Evolutionary conservation across 2,888 invertebrate genomes (phyloP).

Genomic region (Pollenia labialis): DNA sequence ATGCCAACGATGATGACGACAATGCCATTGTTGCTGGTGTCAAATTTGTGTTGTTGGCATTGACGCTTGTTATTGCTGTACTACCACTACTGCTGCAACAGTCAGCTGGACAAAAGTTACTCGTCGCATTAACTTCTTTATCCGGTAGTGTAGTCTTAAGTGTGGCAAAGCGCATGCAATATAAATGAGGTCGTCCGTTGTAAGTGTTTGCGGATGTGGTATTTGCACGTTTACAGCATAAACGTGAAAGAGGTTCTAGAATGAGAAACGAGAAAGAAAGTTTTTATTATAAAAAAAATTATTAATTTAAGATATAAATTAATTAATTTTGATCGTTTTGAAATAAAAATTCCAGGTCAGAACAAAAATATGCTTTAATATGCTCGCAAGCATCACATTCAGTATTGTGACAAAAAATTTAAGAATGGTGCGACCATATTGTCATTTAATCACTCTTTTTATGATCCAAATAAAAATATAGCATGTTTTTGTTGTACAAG

Average conservation of each 20-base stretch:
- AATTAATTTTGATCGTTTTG: not conserved
- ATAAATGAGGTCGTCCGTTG: constrained; percentile 77
- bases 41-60: not conserved
- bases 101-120: constrained; percentile 45
- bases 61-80: constrained; percentile 13
- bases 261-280: not conserved
- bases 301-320: not conserved
- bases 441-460: no score
- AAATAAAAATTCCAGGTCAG: no score
- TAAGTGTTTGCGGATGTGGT: constrained; percentile 69
- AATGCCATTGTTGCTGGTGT: constrained; percentile 26
- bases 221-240: constrained; percentile 75
- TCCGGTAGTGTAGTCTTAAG: constrained; percentile 74
- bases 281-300: not conserved
- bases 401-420: no score
- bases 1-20: constrained; percentile 57
- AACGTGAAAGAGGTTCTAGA: constrained; percentile 57
- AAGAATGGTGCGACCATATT: no score
- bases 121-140: constrained; percentile 37
- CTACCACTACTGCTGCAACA: constrained; percentile 70
- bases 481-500: no score
- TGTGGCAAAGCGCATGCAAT: constrained; percentile 79
- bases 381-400: no score
- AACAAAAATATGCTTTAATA: no score
- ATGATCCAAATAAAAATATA: no score